Evolutionary conservation across 2,888 invertebrate genomes (phyloP).

Genomic region (Azorinus chamasolen): DNA sequence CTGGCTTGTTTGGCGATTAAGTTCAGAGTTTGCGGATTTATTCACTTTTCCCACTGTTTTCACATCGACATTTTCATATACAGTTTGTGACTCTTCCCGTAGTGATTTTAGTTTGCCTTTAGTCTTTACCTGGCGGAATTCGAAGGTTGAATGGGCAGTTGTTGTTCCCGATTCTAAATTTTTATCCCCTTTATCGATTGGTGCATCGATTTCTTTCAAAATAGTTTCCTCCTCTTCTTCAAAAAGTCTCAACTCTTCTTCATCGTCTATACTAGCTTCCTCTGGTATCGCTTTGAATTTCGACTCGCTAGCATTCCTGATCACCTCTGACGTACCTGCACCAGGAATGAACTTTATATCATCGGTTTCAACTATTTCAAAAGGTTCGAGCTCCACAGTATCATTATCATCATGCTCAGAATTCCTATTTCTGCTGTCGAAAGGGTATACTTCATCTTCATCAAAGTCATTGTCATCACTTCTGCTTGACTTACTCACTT

Average conservation of each 20-base stretch:
- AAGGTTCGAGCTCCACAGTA: slow-evolving; percentile 62
- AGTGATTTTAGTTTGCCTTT: not conserved
- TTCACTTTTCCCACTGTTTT: not conserved
- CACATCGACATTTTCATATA: slow-evolving; percentile 5
- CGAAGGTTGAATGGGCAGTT: slow-evolving; percentile 56
- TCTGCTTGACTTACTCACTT: slow-evolving; percentile 30
- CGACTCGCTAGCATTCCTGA: slow-evolving; percentile 51
- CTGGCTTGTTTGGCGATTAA: not conserved
- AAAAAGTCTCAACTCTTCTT: slow-evolving; percentile 4
- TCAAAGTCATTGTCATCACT: slow-evolving; percentile 50
- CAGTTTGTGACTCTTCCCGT: not conserved
- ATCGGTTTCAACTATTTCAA: slow-evolving; percentile 64
- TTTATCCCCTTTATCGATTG: slow-evolving; percentile 34
- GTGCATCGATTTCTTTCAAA: slow-evolving; percentile 21
- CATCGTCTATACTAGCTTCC: slow-evolving; percentile 19
- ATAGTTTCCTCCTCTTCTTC: slow-evolving; percentile 4
- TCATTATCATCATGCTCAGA: slow-evolving; percentile 49
- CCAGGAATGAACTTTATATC: slow-evolving; percentile 59
- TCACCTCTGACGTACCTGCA: slow-evolving; percentile 60
- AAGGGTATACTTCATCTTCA: slow-evolving; percentile 58
- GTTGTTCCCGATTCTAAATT: slow-evolving; percentile 48
- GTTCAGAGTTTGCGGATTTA: not conserved
- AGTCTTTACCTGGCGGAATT: slow-evolving; percentile 46
- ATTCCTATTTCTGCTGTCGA: slow-evolving; percentile 39
- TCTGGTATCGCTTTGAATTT: slow-evolving; percentile 53